Base-by-base conservation (phyloP, 2,888 invertebrate species). In the Cerceris ruficornis region DNA sequence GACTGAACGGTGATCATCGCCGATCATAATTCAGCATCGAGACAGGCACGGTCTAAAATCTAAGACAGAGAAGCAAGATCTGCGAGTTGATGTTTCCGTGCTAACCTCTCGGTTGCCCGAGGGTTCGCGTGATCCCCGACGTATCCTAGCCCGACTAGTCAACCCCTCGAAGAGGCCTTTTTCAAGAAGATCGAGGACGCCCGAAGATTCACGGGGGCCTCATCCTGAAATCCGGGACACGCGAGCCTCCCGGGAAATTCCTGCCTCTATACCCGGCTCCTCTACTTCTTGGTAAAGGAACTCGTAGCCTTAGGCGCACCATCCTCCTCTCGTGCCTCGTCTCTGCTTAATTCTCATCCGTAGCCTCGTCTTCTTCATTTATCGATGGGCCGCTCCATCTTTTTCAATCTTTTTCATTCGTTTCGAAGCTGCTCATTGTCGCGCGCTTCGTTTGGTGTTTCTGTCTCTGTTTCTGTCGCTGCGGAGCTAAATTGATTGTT, bases 241-340 rank as follows among this genome's bases (percentile, higher is more conserved):
- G 91, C 91, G 91, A 91, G 91, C 91, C 92, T 91, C 88, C 88
- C 90, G 92, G 91, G 91, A 92, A 91, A 92, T 92, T 92, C 91
- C 88, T 77, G 80, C 77, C 82, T 86, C 81, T 83, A 83, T 84
- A 81, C 80, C 84, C 81, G 77, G 57, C 82, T 83, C 81, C 83
- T 83, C 82, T 85, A 80, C 85, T 89, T 89, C 88, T 89, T 73
- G 88, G 87, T 90, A 87, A 82, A 87, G 58, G 80, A 74, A 69
- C 73, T 64, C 50, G 66, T 79, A 57, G 82, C 86, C 80, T 60
- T 28, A 57, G 80, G 77, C 81, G 58, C 28, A 39, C 41, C 57
- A 76, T 80, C 80, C 77, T 75, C 60, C 69, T 77, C 75, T 67
- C 65, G 71, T 68, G 77, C 66, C 79, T 72, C 73, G 67, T 80